phyloP scores from a whole-genome alignment of 2,888 invertebrate genomes.

The Temnothorax unifasciatus region DNA sequence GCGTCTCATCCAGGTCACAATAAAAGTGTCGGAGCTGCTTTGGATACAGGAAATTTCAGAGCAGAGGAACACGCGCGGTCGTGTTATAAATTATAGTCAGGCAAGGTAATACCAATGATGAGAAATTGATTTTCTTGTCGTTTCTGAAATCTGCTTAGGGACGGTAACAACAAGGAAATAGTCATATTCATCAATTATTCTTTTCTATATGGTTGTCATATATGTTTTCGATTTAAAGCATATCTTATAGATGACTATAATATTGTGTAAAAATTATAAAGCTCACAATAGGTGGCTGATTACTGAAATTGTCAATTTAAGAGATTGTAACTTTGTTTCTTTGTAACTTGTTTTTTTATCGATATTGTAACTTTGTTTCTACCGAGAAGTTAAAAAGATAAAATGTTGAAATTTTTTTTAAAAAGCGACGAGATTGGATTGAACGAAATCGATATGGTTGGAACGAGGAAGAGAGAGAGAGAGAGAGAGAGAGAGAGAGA shows the following conservation, averaged over 20 bases:
- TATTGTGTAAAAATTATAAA: not conserved
- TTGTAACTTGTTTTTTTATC: too few species aligned
- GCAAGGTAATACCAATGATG: not conserved
- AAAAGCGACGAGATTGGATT: not conserved
- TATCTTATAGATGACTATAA: not conserved
- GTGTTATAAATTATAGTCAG: slow-evolving; percentile 48
- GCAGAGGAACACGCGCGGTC: not conserved
- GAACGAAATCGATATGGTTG: not conserved
- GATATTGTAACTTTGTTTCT: not conserved
- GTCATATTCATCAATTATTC: not conserved
- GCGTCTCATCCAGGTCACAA: not conserved
- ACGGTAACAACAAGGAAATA: slow-evolving; percentile 21
- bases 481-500: not conserved
- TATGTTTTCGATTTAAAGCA: not conserved
- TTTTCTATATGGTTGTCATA: not conserved
- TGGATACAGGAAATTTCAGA: slow-evolving; percentile 30
- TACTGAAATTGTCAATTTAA: not conserved
- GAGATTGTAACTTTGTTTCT: not conserved
- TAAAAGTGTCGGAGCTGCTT: slow-evolving; percentile 22
- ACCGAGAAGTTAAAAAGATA: not conserved
- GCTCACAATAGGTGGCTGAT: not conserved
- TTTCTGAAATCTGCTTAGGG: slow-evolving; percentile 12
- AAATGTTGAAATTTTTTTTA: slow-evolving; percentile 5
- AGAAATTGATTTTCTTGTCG: slow-evolving; percentile 42
- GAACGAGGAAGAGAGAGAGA: not conserved